phyloP scores from a whole-genome alignment of 1,140 invertebrate species.

The Dufourea novaeangliae region DNA sequence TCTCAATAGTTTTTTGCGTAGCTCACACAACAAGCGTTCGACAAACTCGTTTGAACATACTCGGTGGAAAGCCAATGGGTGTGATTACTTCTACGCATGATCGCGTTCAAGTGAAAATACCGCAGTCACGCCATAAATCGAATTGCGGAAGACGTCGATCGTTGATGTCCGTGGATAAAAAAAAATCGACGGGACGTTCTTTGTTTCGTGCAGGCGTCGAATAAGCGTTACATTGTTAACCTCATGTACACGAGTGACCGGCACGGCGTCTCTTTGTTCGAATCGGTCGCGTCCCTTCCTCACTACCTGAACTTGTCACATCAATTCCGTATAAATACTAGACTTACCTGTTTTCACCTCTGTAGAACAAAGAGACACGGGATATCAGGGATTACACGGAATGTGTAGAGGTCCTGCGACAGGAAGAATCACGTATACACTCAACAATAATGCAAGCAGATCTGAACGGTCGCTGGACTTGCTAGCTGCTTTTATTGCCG shows the following conservation, averaged over 20 bases:
- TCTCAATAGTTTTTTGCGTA: not conserved
- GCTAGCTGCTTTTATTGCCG: slow-evolving; percentile 67
- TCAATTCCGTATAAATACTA: not conserved
- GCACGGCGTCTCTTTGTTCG: slow-evolving; percentile 32
- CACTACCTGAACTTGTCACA: not conserved
- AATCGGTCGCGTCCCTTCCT: slow-evolving; percentile 25
- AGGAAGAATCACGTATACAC: slow-evolving; percentile 36
- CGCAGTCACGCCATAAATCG: slow-evolving; percentile 28
- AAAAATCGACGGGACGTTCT: slow-evolving; percentile 7
- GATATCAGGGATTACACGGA: not conserved
- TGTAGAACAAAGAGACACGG: slow-evolving; percentile 9
- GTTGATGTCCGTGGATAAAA: too few species aligned
- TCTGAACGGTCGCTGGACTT: slow-evolving; percentile 55
- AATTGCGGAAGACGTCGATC: slow-evolving; percentile 20
- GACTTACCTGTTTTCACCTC: slow-evolving; percentile 30
- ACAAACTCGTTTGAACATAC: slow-evolving; percentile 12
- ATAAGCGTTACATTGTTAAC: not conserved
- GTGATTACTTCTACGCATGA: slow-evolving; percentile 48
- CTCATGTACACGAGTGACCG: not conserved
- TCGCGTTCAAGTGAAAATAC: slow-evolving; percentile 22
- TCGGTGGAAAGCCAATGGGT: not conserved
- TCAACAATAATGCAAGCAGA: slow-evolving; percentile 47
- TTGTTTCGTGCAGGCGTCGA: slow-evolving; percentile 8
- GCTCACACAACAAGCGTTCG: not conserved
- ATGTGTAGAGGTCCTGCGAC: slow-evolving; percentile 3